These are phyloP conservation scores for Orientallactaga sibirica DNA, from an alignment of 2,797 vertebrate genomes.

Conservation along the genomic window DNA sequence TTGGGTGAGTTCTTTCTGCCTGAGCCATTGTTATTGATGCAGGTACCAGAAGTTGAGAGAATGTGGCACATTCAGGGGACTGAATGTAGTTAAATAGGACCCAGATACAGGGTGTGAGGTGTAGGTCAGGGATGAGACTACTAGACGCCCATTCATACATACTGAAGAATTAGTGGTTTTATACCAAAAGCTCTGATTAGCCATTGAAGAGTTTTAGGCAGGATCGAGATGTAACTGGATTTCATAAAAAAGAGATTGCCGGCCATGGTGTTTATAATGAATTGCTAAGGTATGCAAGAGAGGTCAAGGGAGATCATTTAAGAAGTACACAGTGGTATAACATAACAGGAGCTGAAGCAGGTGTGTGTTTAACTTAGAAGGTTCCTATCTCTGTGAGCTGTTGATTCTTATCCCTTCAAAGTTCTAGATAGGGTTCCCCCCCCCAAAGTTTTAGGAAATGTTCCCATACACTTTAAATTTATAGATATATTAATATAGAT, in stretches of 20 bases:
- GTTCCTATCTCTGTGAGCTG: not conserved
- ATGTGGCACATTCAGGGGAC: not conserved
- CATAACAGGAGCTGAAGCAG: not conserved
- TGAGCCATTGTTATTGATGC: not conserved
- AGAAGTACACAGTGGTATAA: not conserved
- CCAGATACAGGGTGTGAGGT: not conserved
- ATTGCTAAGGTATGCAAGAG: not conserved
- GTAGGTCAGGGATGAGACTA: not conserved
- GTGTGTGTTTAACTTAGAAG: not conserved
- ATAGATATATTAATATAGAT: not conserved
- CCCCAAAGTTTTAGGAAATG: not conserved
- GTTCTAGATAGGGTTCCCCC: not conserved
- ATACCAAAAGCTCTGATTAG: constrained; percentile 4
- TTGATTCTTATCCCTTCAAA: not conserved
- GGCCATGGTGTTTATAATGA: not conserved
- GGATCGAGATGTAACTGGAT: not conserved
- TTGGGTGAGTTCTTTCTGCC: not conserved
- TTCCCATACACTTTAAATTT: not conserved
- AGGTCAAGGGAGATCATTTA: not conserved
- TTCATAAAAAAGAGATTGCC: constrained; percentile 26
- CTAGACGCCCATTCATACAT: not conserved
- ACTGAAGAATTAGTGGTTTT: not conserved
- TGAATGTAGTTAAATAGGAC: not conserved
- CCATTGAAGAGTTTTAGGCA: constrained; percentile 17
- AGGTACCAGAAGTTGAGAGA: not conserved